Conservation (phyloP, 2,797 vertebrate species). For the Tarsius wallacei region DNA sequence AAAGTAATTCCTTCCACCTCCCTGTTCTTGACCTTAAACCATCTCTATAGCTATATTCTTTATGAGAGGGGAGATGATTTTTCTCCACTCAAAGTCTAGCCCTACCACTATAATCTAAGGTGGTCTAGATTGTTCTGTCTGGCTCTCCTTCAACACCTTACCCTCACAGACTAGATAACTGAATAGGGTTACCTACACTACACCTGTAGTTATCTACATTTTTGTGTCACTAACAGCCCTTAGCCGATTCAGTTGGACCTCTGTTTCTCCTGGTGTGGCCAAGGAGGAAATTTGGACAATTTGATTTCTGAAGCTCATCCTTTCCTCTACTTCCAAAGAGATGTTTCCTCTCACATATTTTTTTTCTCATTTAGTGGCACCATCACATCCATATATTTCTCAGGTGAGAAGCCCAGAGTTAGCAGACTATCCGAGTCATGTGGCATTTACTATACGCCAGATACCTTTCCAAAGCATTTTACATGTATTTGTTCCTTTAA, state of each 20-base stretch:
- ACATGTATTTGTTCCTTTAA: not conserved
- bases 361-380: not conserved
- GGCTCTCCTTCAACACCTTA: not conserved
- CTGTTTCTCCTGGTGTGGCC: too few relatives aligned
- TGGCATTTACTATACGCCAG: not conserved
- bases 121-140: not conserved
- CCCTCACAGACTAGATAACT: not conserved
- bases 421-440: not conserved
- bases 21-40: not conserved
- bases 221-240: too few relatives aligned
- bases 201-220: too few relatives aligned
- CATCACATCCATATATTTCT: not conserved
- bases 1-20: not conserved
- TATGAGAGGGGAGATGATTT: not conserved
- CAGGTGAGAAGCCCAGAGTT: not conserved
- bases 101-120: too few relatives aligned
- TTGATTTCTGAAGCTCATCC: not conserved
- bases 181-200: not conserved
- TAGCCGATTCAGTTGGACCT: too few relatives aligned
- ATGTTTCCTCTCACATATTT: not conserved
- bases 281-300: not conserved
- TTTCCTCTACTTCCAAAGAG: not conserved
- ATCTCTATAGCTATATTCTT: not conserved
- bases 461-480: constrained; percentile 9
- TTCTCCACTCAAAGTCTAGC: not conserved